phyloP scores from a whole-genome alignment of 2,888 invertebrate species.

The Salticus scenicus region DNA sequence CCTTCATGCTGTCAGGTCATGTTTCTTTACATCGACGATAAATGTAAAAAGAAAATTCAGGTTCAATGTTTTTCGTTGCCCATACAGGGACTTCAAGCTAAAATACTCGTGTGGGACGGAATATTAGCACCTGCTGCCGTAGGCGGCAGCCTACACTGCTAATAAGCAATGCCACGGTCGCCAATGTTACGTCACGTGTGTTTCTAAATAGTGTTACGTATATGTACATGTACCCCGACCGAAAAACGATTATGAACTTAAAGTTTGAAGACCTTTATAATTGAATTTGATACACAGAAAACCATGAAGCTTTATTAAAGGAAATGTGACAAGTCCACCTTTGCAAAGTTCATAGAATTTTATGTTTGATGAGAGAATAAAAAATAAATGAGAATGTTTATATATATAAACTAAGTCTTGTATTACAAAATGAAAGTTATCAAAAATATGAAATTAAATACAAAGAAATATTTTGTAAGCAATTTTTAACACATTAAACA shows the following conservation, averaged over 20 bases:
- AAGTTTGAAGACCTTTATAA: background rate
- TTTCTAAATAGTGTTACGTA: background rate
- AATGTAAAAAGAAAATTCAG: background rate
- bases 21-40: background rate
- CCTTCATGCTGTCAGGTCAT: background rate
- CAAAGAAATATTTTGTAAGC: no score
- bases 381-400: no score
- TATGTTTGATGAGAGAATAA: no score
- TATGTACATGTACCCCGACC: background rate
- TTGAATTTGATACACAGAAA: background rate
- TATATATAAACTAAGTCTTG: no score
- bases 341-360: no score
- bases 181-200: conserved; percentile 7
- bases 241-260: background rate
- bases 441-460: no score
- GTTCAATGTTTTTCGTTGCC: background rate
- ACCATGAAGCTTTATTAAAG: no score
- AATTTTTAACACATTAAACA: no score
- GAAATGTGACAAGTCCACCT: no score
- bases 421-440: no score
- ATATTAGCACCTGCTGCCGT: background rate
- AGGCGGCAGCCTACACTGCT: background rate
- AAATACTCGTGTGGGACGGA: background rate
- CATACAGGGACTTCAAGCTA: background rate
- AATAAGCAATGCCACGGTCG: conserved; percentile 8